Evolutionary conservation across 2,113 vertebrate genomes (phyloP), one percentile per base, ranked within the genome.

Genomic region (Vombatus ursinus): DNA sequence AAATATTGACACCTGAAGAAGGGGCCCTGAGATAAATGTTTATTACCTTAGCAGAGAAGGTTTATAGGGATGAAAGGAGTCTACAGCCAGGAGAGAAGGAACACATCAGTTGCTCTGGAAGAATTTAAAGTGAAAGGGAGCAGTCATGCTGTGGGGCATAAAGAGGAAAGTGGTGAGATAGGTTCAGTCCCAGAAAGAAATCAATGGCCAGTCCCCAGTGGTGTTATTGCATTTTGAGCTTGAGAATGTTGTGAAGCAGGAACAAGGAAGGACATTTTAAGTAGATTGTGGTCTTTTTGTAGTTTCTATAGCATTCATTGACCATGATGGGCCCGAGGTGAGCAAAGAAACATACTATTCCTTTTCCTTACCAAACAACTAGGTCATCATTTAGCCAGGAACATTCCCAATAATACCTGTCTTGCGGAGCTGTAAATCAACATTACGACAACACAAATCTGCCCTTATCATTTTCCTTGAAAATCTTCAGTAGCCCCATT

Each of bases 41-140:
- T 68, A 52, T 95, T 95, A 48, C 53, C 94, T 77, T 92, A 95
- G 90, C 50, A 95, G 92, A 90, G 22, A 93, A 23, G 3, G 28
- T 48, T 47, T 14, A 92, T 37, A 37, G 26, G 25, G 51, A 90
- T 52, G 48, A 94, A 90, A 96, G 90, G 90, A 95, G 24, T 49
- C 92, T 90, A n/a, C 10, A 7, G 90, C 92, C 93, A 94, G 28
- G 0, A 4, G 93, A 49, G 68, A 92, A 95, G 84, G 6, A 44
- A 23, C 16, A 92, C 94, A 68, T 23, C 90, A 92, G 51, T 96
- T 96, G 19, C 77, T 0, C 48, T 84, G 25, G 0, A 1, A 48
- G 54, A n/a, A 77, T 94, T 96, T 92, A 95, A 92, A 94, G 90
- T 28, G 94, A 52, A 44, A 97, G 61, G 92, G 96, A 91, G 90